Percentiles rank a stretch among this genome's conserved stretches.
Evolutionary conservation across 2,113 vertebrate species (phyloP).

Genomic region (Pelodiscus sinensis): DNA sequence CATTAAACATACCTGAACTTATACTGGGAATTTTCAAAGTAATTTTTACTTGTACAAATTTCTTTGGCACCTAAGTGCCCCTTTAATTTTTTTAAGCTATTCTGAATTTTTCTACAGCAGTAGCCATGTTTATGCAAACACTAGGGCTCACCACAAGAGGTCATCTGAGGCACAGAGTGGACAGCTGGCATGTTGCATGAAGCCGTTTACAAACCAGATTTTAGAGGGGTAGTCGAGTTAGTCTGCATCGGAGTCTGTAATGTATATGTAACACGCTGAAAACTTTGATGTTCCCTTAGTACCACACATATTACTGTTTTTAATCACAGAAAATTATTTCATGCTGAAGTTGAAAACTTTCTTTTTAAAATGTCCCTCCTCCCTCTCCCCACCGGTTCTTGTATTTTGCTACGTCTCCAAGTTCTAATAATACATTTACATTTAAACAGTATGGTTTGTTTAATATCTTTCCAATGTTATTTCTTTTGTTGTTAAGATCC

Average conservation of each 20-base stretch:
- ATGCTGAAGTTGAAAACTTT: fast-evolving
- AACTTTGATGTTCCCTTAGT: not conserved
- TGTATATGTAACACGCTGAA: not conserved
- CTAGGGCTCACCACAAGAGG: not conserved
- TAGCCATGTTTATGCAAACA: fast-evolving
- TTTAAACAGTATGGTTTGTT: not conserved
- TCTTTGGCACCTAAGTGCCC: too few species aligned
- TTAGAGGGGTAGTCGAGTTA: too few species aligned
- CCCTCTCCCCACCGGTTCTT: fast-evolving
- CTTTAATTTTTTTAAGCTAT: not conserved
- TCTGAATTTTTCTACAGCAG: not conserved
- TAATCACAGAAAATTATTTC: not conserved
- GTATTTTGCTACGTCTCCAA: not conserved
- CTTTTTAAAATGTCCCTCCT: not conserved
- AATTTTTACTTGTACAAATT: not conserved
- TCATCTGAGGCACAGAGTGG: not conserved
- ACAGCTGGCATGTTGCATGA: not conserved
- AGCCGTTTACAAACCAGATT: fast-evolving
- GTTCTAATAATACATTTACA: fast-evolving
- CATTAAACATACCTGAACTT: not conserved
- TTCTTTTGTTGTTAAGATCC: constrained; percentile 49
- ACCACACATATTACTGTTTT: not conserved
- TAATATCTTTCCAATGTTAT: constrained; percentile 23
- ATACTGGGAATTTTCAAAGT: not conserved
- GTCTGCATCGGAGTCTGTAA: not conserved